Base-by-base conservation (phyloP, 2,113 vertebrate genomes). In the Aspiorhynchus laticeps region DNA sequence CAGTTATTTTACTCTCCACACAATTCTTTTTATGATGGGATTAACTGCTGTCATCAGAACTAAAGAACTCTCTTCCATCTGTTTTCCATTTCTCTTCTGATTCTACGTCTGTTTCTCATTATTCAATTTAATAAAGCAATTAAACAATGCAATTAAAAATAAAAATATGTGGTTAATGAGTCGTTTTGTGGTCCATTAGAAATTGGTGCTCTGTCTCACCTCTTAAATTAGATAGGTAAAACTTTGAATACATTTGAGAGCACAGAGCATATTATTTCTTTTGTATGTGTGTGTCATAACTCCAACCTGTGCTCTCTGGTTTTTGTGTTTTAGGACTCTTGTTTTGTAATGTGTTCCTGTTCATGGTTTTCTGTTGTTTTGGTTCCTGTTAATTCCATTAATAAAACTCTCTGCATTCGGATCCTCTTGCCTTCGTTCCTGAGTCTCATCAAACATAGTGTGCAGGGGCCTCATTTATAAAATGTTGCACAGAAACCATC, bases 141-240 rank as follows among this genome's bases (percentile, higher is more conserved):
- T 36, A 80, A n/a, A 56, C 12, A n/a, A 80, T 19, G 46, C 26
- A 53, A 21, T 53, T 78, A 78, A 53, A 33, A n/a, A 59, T n/a
- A 10, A 59, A 59, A 59, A 59, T 59, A 59, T 59, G 17, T 53
- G 46, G 26, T 21, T 19, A 33, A 78, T 59, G 21, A 59, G 56
- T 59, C 8, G 24, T 53, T 77, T 77, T 77, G 46, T 77, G 75
- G 14, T 77, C n/a, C 46, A 77, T 31, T 51, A 51, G n/a, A 51
- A 31, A 77, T 77, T 26, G 0, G 26, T 77, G 26, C 75, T 51
- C 14, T 2, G 26, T 53, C 3, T 78, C 26, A 78, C 4, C 26
- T 33, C 26, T 19, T 53, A 31, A 53, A 78, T 10, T 21, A 21
- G 46, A 77, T 15, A 51, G 48, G 26, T 31, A 31, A 2, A 51